A percentile compares a stretch with the other conserved stretches of the same genome.
Conservation (phyloP, 2,113 vertebrate genomes). For the Girardinichthys multiradiatus region DNA sequence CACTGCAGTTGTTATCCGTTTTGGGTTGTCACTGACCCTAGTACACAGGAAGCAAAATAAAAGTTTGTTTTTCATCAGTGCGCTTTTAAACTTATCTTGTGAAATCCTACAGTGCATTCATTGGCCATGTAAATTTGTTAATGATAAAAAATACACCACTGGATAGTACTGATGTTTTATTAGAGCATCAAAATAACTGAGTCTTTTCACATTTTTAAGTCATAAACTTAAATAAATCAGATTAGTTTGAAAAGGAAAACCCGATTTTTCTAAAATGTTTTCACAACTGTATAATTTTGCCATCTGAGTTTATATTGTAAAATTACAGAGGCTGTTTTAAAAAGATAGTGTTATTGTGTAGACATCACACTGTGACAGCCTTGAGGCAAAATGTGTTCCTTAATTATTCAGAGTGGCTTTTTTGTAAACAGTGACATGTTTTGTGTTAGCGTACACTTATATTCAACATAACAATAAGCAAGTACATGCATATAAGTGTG, state of each 20-base stretch:
- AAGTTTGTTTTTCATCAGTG: too few relatives aligned
- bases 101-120: too few relatives aligned
- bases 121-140: too few relatives aligned
- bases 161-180: neutral
- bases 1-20: too few relatives aligned
- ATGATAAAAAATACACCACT: too few relatives aligned
- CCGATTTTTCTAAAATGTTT: neutral
- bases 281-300: neutral
- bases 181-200: neutral
- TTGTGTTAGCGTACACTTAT: neutral
- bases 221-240: neutral
- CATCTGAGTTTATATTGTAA: neutral
- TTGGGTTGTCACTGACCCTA: too few relatives aligned
- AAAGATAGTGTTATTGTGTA: conserved; percentile 18
- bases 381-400: neutral
- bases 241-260: too few relatives aligned
- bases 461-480: neutral
- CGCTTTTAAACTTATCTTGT: too few relatives aligned
- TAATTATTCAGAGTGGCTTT: conserved; percentile 1
- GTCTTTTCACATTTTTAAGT: too few relatives aligned
- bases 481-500: neutral
- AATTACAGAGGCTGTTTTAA: conserved; percentile 5
- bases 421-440: conserved; percentile 9
- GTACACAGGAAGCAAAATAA: too few relatives aligned
- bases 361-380: conserved; percentile 6